A percentile compares a stretch with the other conserved stretches of the same genome.
phyloP scores from a whole-genome alignment of 2,113 vertebrate species.

The Psephotus haematonotus region DNA sequence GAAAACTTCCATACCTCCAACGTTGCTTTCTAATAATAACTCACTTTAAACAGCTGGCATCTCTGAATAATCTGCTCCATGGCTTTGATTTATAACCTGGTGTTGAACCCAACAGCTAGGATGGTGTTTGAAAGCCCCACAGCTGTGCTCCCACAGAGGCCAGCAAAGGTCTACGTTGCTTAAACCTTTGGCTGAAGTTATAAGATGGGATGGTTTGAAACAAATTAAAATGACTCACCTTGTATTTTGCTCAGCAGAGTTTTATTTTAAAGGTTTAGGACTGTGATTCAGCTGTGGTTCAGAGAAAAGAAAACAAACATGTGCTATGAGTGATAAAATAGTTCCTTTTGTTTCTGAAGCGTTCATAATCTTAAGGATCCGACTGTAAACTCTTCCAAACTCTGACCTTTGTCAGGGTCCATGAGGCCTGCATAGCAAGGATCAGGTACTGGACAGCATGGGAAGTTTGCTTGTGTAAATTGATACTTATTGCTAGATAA shows the following conservation, averaged over 20 bases:
- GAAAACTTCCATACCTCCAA: neutral
- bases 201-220: neutral
- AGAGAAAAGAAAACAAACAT: neutral
- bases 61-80: neutral
- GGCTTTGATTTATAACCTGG: neutral
- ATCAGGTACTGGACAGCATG: neutral
- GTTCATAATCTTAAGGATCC: neutral
- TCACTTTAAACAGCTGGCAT: neutral
- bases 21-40: neutral
- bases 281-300: neutral
- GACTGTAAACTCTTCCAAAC: neutral
- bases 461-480: neutral
- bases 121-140: neutral
- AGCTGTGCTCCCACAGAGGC: neutral
- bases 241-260: neutral
- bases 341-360: neutral
- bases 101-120: neutral
- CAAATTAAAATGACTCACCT: neutral
- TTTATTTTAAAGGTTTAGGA: neutral
- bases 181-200: neutral
- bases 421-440: neutral
- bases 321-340: neutral
- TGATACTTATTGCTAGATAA: neutral
- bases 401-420: neutral
- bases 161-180: neutral